phyloP scores from a whole-genome alignment of 2,113 vertebrate genomes.

The Aptenodytes forsteri region DNA sequence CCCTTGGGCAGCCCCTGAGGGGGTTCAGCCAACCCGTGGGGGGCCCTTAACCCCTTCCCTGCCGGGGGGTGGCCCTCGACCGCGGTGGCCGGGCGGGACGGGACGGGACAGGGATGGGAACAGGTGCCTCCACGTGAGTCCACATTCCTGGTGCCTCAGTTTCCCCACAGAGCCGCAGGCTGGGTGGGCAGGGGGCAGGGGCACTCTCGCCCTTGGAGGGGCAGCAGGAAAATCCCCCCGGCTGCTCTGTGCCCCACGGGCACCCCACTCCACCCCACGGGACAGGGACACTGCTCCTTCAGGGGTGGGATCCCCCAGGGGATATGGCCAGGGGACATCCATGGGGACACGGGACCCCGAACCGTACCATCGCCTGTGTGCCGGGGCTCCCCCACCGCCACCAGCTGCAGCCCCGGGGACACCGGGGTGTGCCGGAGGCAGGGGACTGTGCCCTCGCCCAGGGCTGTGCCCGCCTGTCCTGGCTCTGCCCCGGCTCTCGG shows the following conservation, averaged over 20 bases:
- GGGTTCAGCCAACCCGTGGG: not conserved
- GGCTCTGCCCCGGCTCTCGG: not conserved
- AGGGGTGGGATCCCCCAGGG: not conserved
- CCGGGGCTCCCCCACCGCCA: not conserved
- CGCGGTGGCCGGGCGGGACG: rapidly evolving
- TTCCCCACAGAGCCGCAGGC: not conserved
- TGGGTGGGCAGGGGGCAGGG: not conserved
- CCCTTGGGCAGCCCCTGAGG: conserved; percentile 26
- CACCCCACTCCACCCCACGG: not conserved
- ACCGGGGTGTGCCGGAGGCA: not conserved
- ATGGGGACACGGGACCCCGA: rapidly evolving
- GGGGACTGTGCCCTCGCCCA: not conserved
- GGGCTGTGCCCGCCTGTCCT: not conserved
- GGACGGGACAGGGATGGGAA: not conserved
- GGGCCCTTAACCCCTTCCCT: conserved; percentile 42
- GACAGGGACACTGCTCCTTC: not conserved
- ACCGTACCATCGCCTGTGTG: rapidly evolving
- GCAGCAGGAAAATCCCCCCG: not conserved
- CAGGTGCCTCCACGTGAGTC: not conserved
- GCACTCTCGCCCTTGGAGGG: not conserved
- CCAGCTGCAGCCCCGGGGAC: not conserved
- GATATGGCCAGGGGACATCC: rapidly evolving
- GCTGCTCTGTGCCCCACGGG: not conserved
- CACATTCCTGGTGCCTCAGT: not conserved
- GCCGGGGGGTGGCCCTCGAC: rapidly evolving